Base-by-base conservation (phyloP, 1,140 invertebrate genomes). In the Melipona quadrifasciata region DNA sequence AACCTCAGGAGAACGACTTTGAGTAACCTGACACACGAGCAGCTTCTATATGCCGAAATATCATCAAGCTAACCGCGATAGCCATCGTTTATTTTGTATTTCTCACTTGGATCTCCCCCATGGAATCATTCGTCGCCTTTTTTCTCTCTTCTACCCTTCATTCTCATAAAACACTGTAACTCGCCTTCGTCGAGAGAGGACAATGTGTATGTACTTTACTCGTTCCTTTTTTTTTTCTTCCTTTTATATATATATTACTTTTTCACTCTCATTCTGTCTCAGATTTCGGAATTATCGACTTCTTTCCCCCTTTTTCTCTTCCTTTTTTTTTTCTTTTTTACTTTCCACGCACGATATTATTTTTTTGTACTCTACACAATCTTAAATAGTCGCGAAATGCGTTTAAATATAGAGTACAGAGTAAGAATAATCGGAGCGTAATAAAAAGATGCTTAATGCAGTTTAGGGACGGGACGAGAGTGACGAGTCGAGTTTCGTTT, bases 341-440 rank as follows among this genome's bases (percentile, higher is more conserved):
- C 19, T 61, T 80, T 31, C 24, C n/a, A 24, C n/a, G 58, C 21
- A 27, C 75, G 51, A 47, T 31, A 57, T 47, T 57, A 68, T 51
- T 70, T 58, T 61, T 65, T 27, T 61, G 61, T 61, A 83, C 31
- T 83, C 79, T 85, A 85, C 83, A 81, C 78, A 68, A 80, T 85
- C 58, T 85, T 81, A 81, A 79, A 57, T 80, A 80, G 70, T 67
- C 70, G 58, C 68, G 77, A 73, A 47, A 80, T 31, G 79, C 64
- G 61, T 85, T 76, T 81, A 85, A 75, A 85, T 85, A 81, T 68
- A 85, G 71, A 74, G 79, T 85, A 75, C 79, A 81, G 71, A 75
- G 70, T 80, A 85, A 85, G 84, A 81, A 85, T 39, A 67, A 81
- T 65, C 71, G 79, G 84, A 75, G 79, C 58, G 51, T 85, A 85